Evolutionary conservation across 2,888 invertebrate species (phyloP).

Genomic region (Cryptocheilus praepositus): DNA sequence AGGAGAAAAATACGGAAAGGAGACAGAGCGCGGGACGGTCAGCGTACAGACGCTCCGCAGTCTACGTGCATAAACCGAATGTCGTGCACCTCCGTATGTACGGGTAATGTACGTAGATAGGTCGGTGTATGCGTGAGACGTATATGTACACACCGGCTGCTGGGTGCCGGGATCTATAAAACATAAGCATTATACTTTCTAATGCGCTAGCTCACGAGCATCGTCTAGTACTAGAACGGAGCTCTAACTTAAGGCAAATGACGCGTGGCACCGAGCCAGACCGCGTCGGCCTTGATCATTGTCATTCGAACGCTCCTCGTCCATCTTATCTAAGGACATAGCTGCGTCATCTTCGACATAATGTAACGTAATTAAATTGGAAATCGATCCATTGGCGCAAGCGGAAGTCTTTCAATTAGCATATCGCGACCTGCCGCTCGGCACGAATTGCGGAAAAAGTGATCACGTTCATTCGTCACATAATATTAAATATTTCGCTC

Average conservation of each 20-base stretch:
- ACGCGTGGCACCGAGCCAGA: slow-evolving; percentile 47
- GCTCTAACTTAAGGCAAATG: slow-evolving; percentile 51
- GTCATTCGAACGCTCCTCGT: slow-evolving; percentile 10
- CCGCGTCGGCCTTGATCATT: slow-evolving; percentile 35
- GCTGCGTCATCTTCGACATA: too few species aligned
- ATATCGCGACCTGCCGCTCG: slow-evolving; percentile 18
- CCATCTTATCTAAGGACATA: too few species aligned
- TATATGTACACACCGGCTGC: slow-evolving; percentile 22
- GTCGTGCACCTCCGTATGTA: not conserved
- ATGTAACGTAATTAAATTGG: too few species aligned
- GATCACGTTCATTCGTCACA: not conserved
- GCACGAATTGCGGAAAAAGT: too few species aligned
- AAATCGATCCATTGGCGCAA: too few species aligned
- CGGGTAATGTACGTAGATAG: slow-evolving; percentile 11
- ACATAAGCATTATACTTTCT: slow-evolving; percentile 67
- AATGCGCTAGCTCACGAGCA: slow-evolving; percentile 47
- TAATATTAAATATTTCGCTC: too few species aligned
- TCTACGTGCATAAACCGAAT: slow-evolving; percentile 26
- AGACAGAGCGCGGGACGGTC: slow-evolving; percentile 24
- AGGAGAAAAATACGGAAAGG: slow-evolving; percentile 25
- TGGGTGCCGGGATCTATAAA: slow-evolving; percentile 55
- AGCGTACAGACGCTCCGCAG: slow-evolving; percentile 12
- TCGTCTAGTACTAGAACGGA: slow-evolving; percentile 25
- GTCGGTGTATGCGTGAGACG: slow-evolving; percentile 4
- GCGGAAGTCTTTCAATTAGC: not conserved